A percentile compares a stretch with the other conserved stretches of the same genome.
phyloP scores from a whole-genome alignment of 2,797 vertebrate genomes.

The Nyctalus aviator region DNA sequence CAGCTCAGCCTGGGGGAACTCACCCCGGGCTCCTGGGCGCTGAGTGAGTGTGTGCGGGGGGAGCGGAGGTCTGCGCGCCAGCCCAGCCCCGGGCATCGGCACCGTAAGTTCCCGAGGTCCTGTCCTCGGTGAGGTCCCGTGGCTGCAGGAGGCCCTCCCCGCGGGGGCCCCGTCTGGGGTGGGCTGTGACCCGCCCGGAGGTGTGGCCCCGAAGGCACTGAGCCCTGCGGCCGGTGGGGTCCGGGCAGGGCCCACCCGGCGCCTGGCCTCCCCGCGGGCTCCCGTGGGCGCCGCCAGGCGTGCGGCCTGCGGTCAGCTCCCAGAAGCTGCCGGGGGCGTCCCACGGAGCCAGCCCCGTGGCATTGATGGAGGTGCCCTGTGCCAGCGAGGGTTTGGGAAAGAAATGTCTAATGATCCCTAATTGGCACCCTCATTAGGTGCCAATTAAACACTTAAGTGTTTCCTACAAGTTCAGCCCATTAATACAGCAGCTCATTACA shows the following conservation, averaged over 20 bases:
- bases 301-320: background rate
- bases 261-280: background rate
- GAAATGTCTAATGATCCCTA: constrained; percentile 82
- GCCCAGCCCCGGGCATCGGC: no score
- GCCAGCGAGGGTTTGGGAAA: constrained; percentile 79
- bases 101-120: background rate
- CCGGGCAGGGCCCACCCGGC: background rate
- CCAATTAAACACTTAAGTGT: constrained; percentile 85
- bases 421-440: constrained; percentile 82
- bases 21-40: background rate
- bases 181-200: background rate
- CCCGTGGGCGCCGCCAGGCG: background rate
- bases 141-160: background rate
- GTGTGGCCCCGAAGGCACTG: background rate
- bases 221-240: background rate
- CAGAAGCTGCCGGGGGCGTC: constrained; percentile 19
- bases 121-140: background rate
- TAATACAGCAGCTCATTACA: constrained; percentile 83
- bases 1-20: background rate
- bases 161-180: background rate
- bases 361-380: constrained; percentile 80
- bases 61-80: background rate
- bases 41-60: background rate
- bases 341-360: background rate
- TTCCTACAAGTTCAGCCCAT: constrained; percentile 84